phyloP scores from a whole-genome alignment of 2,888 invertebrate species.

The Megastigmus dorsalis region DNA sequence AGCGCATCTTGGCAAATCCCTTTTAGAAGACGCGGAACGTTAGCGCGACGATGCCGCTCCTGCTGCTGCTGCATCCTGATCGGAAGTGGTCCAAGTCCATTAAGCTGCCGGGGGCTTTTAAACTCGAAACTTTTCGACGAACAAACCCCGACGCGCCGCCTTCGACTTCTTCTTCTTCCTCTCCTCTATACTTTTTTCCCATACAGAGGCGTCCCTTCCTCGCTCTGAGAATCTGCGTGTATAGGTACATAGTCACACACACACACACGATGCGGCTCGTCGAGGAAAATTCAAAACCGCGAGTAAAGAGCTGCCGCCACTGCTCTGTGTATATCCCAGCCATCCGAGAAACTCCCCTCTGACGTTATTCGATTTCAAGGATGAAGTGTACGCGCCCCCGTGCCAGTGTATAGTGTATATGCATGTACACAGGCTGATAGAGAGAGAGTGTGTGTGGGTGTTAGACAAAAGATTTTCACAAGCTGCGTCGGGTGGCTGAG shows the following conservation, averaged over 20 bases:
- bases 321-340: not conserved
- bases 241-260: not conserved
- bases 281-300: constrained; percentile 49
- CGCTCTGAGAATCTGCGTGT: not conserved
- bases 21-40: constrained; percentile 16
- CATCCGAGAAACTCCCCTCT: not conserved
- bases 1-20: constrained; percentile 49
- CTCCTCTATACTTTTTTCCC: not conserved
- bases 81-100: constrained; percentile 55
- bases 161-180: constrained; percentile 12
- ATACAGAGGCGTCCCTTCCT: not conserved
- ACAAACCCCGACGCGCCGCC: not conserved
- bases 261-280: too few relatives aligned
- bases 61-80: constrained; percentile 42
- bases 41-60: not conserved
- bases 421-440: too few relatives aligned
- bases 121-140: constrained; percentile 46
- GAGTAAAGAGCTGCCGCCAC: constrained; percentile 5
- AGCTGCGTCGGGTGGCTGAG: too few relatives aligned
- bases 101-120: constrained; percentile 42
- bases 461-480: too few relatives aligned
- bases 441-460: too few relatives aligned
- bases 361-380: constrained; percentile 15
- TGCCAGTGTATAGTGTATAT: too few relatives aligned
- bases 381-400: not conserved